Conservation (phyloP, 2,797 vertebrate species). For the Clarias fuscus region DNA sequence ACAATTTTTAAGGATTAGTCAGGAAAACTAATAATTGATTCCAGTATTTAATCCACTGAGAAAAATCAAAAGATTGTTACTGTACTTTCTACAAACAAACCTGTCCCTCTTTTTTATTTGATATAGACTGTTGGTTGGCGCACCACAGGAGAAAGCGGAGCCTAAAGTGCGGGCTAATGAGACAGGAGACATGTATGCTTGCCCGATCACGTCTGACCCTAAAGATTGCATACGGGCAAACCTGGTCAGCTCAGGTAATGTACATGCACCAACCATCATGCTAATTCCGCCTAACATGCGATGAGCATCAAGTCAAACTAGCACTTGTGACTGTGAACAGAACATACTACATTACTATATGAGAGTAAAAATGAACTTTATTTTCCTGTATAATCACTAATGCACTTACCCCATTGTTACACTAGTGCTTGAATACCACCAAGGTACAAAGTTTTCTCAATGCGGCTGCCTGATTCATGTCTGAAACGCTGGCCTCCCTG, state of each 20-base stretch:
- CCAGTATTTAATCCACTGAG: not conserved
- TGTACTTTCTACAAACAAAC: not conserved
- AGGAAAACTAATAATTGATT: not conserved
- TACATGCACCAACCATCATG: not conserved
- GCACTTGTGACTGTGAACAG: too few species aligned
- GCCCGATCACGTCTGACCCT: conserved; percentile 73
- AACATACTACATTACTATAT: too few species aligned
- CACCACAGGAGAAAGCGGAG: conserved; percentile 78
- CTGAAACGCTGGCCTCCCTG: too few species aligned
- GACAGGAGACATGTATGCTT: conserved; percentile 86
- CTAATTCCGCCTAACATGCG: not conserved
- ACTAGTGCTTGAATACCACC: too few species aligned
- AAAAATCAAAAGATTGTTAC: not conserved
- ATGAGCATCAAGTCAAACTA: too few species aligned
- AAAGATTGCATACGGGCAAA: conserved; percentile 80
- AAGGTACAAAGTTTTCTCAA: too few species aligned
- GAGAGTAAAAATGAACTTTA: too few species aligned
- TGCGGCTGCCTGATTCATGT: too few species aligned
- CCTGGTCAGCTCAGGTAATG: conserved; percentile 78
- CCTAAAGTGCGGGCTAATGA: conserved; percentile 69
- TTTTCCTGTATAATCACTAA: too few species aligned
- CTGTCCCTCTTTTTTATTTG: not conserved
- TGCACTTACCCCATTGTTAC: too few species aligned
- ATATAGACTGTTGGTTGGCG: conserved; percentile 84
- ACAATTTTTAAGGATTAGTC: not conserved